Percentiles rank a stretch among this genome's conserved stretches.
These are phyloP conservation scores for Actinemys pallida DNA, from an alignment of 2,113 vertebrate genomes.

Conservation along the genomic window DNA sequence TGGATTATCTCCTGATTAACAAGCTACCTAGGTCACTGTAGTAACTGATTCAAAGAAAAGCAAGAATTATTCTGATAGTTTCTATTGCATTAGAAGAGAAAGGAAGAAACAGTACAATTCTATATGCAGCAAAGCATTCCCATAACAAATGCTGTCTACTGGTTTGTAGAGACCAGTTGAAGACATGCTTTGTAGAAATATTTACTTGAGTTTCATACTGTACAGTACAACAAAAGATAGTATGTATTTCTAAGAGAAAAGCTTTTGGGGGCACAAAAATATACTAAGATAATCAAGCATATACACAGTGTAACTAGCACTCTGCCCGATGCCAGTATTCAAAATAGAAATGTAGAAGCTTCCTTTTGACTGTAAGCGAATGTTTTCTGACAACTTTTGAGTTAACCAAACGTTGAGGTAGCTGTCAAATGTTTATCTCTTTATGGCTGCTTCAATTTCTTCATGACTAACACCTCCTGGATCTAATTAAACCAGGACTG, in stretches of 20 bases:
- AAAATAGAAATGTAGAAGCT: background rate
- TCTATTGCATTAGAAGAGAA: background rate
- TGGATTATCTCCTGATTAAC: background rate
- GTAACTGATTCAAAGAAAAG: background rate
- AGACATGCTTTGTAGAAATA: background rate
- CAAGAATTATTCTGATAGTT: background rate
- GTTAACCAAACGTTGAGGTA: background rate
- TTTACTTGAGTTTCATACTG: background rate
- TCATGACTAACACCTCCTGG: background rate
- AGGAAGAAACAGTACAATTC: background rate
- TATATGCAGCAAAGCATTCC: background rate
- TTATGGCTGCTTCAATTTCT: background rate
- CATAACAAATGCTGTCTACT: background rate
- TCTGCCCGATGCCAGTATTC: background rate
- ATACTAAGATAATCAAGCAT: background rate
- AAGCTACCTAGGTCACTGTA: background rate
- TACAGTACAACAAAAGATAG: background rate
- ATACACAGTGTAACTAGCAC: accelerated
- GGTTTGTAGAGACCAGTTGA: background rate
- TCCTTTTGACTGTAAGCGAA: background rate
- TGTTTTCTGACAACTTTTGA: background rate
- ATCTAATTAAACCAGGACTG: background rate
- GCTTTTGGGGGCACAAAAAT: background rate
- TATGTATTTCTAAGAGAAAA: background rate
- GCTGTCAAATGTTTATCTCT: background rate